Evolutionary conservation across 2,888 invertebrate species (phyloP), one percentile per base, ranked within the genome.

Genomic region (Drosophila pegasa): DNA sequence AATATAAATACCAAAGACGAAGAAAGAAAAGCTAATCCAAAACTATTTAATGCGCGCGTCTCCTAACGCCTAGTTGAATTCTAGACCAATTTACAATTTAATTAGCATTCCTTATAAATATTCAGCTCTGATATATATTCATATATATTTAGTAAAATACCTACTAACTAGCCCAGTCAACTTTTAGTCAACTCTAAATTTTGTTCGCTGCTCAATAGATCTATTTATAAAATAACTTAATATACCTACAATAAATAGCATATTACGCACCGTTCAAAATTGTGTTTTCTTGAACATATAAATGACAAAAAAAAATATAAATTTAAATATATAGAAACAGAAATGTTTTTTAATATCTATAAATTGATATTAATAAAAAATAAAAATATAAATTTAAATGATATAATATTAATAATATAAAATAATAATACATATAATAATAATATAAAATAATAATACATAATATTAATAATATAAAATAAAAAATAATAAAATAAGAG

Each of bases 11-110:
- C 14, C 8, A n/a, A 33, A 25, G 7, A 16, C 12, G 2, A 20
- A n/a, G n/a, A 20, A 20, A 6, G 14, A 50, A 37, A 29, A 27
- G 10, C 29, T 61, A 63, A 55, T 25, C 40, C 27, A 37, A 64
- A 64, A 59, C 8, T 65, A 59, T 59, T 52, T 31, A 59, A 55
- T n/a, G 16, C 18, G 47, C 65, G 41, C 60, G 8, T 64, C 51
- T 41, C 52, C 62, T 27, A 69, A 59, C 54, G 66, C 56, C 45
- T 84, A 82, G 78, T 84, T 68, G 50, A 79, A 78, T 65, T 74
- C 65, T 83, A 83, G 82, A 87, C 87, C 79, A 83, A 85, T 83
- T 82, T 79, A 85, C 61, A 35, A 57, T 54, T 27, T 27, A 63
- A 41, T 22, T 31, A 76, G 57, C 43, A 40, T 59, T 60, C 35